phyloP scores from a whole-genome alignment of 1,140 invertebrate species.

The Drosophila sechellia region DNA sequence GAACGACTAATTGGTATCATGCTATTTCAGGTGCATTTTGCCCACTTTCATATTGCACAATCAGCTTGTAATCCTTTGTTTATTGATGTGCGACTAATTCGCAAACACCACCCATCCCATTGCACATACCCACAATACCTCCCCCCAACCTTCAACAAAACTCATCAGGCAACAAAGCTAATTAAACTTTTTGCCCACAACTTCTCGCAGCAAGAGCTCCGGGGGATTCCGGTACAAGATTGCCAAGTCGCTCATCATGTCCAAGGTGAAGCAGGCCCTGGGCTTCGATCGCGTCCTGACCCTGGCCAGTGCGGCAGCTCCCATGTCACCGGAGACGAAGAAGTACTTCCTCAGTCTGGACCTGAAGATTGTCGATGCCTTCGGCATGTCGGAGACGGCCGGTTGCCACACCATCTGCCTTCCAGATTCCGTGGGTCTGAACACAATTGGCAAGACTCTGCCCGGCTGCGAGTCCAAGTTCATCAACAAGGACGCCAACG shows the following conservation, averaged over 20 bases:
- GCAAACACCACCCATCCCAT: not conserved
- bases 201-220: constrained; percentile 64
- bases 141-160: constrained; percentile 29
- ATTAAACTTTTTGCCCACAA: constrained; percentile 54
- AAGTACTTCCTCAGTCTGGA: constrained; percentile 95
- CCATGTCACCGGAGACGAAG: constrained; percentile 92
- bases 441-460: constrained; percentile 89
- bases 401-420: constrained; percentile 89
- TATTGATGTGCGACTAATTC: constrained; percentile 17
- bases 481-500: constrained; percentile 89
- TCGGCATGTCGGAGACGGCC: constrained; percentile 94
- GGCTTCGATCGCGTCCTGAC: constrained; percentile 90
- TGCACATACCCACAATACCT: not conserved
- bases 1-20: too few species aligned
- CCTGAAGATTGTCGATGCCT: constrained; percentile 92
- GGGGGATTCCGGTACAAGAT: constrained; percentile 81
- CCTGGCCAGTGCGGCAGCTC: constrained; percentile 92
- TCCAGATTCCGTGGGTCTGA: constrained; percentile 86
- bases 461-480: constrained; percentile 90
- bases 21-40: not conserved
- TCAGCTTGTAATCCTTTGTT: constrained; percentile 10
- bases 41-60: not conserved
- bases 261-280: constrained; percentile 90
- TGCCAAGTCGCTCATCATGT: constrained; percentile 85
- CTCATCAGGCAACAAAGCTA: constrained; percentile 61